A percentile compares a stretch with the other conserved stretches of the same genome.
Evolutionary conservation across 2,113 vertebrate genomes (phyloP).

Genomic region (Cyphomyrus discorhynchus): DNA sequence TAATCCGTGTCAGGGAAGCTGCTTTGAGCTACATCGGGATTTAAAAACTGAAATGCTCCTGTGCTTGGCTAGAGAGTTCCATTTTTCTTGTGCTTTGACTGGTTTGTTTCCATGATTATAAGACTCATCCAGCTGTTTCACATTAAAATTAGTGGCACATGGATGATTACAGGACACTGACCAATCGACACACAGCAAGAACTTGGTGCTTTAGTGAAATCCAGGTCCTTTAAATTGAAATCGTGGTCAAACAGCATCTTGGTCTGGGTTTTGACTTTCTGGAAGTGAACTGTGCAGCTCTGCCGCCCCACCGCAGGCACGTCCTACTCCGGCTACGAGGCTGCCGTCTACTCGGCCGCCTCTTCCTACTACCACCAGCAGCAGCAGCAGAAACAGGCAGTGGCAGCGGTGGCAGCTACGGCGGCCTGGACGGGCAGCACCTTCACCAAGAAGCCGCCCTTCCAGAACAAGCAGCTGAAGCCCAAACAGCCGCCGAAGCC

Average conservation of each 20-base stretch:
- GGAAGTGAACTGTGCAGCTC: not conserved
- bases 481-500: constrained; percentile 95
- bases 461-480: constrained; percentile 93
- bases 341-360: constrained; percentile 94
- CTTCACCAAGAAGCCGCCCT: constrained; percentile 92
- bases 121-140: not conserved
- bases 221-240: not conserved
- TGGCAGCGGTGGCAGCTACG: constrained; percentile 82
- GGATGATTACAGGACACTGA: not conserved
- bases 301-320: constrained; percentile 64
- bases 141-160: not conserved
- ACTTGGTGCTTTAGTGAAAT: not conserved
- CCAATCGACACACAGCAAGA: not conserved
- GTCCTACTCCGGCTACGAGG: constrained; percentile 94
- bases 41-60: not conserved
- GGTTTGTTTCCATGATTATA: not conserved
- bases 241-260: too few relatives aligned
- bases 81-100: not conserved
- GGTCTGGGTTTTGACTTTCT: not conserved
- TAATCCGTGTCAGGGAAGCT: not conserved
- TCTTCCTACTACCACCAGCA: constrained; percentile 96
- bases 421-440: constrained; percentile 95
- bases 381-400: constrained; percentile 82
- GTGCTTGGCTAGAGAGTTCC: not conserved
- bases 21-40: not conserved